A percentile compares a stretch with the other conserved stretches of the same genome.
phyloP scores from a whole-genome alignment of 2,797 vertebrate species.

The Xiphophorus birchmanni region DNA sequence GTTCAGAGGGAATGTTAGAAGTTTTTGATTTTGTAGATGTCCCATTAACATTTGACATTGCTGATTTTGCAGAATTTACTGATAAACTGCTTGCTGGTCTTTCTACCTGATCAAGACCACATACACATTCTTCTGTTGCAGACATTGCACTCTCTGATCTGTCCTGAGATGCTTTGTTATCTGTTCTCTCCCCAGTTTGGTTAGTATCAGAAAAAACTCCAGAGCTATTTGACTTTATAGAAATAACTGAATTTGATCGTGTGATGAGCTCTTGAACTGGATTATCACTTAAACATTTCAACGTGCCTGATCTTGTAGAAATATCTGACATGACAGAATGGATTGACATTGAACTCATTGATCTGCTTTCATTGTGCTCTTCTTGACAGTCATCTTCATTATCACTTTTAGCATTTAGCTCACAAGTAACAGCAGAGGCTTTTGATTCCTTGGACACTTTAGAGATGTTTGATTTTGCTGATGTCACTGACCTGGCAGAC shows the following conservation, averaged over 20 bases:
- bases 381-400: constrained; percentile 27
- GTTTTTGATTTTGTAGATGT: constrained; percentile 59
- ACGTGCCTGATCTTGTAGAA: constrained; percentile 42
- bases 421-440: constrained; percentile 23
- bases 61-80: constrained; percentile 55
- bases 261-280: constrained; percentile 15
- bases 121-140: constrained; percentile 7
- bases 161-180: constrained; percentile 23
- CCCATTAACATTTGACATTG: constrained; percentile 51
- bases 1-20: constrained; percentile 23
- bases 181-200: background rate
- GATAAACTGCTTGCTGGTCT: constrained; percentile 55
- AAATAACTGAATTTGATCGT: constrained; percentile 43
- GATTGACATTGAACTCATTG: constrained; percentile 55
- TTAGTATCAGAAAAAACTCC: constrained; percentile 6
- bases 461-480: constrained; percentile 59
- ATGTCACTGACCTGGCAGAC: constrained; percentile 52
- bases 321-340: constrained; percentile 51
- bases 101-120: constrained; percentile 24
- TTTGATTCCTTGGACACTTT: constrained; percentile 42
- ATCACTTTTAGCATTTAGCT: constrained; percentile 10
- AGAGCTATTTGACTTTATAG: constrained; percentile 31
- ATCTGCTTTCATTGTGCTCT: constrained; percentile 48
- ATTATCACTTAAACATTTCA: constrained; percentile 28
- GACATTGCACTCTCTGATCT: constrained; percentile 58